Conservation (phyloP, 2,888 invertebrate species). For the Mimachlamys varia region DNA sequence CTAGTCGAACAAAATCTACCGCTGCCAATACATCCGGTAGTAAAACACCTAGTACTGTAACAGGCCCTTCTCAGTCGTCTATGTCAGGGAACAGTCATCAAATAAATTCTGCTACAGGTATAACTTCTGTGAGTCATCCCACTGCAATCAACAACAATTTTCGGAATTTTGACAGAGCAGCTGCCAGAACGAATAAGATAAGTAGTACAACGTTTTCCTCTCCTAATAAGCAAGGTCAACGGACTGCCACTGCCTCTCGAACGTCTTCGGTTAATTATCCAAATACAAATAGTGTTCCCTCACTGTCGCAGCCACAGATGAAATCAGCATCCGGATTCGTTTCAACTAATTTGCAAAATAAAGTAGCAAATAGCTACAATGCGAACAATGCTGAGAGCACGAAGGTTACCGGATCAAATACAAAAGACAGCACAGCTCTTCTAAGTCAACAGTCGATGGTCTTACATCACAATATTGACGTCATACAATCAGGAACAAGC, state of each 20-base stretch:
- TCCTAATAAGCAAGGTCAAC: neutral
- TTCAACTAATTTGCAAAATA: neutral
- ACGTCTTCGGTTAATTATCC: neutral
- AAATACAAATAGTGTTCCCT: neutral
- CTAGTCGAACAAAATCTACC: neutral
- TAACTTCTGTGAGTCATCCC: neutral
- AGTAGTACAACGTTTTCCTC: neutral
- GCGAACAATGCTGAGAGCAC: neutral
- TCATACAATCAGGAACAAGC: neutral
- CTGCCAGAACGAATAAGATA: neutral
- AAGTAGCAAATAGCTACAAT: neutral
- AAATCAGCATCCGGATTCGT: neutral
- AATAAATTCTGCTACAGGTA: neutral
- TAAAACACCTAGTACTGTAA: neutral
- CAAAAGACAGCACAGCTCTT: neutral
- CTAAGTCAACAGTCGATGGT: neutral
- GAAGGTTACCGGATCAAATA: neutral
- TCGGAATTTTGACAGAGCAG: neutral
- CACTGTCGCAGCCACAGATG: neutral
- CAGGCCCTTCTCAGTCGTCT: neutral
- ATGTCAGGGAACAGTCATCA: neutral
- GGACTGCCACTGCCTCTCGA: neutral
- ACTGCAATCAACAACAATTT: no score
- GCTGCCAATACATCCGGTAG: neutral
- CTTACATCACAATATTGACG: constrained; percentile 18